Base-by-base conservation (phyloP, 2,888 invertebrate genomes). In the Melitaea athalia region DNA sequence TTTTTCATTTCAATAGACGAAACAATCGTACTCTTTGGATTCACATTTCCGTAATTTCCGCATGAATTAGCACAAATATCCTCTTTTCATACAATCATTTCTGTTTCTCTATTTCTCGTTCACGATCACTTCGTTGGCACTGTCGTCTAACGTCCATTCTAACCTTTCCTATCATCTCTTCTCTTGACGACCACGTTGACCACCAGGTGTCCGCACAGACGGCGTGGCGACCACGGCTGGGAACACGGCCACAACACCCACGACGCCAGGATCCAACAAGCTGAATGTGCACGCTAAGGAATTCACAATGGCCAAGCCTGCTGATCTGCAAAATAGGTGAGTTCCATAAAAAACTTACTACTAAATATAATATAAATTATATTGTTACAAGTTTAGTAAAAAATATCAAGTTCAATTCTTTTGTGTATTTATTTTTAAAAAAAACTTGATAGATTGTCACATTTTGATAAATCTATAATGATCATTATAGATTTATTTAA, bases 251-350 rank as follows among this genome's bases (percentile, higher is more conserved):
- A 77, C 83, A 71, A 71, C 79, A 0, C 83, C 81, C 57, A 85
- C 76, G 76, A 66, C 84, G 15, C 69, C 81, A 74, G 75, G 82
- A 65, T 71, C 89, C 79, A 95, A 95, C 85, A 95, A 95, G 89
- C 93, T 97, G 78, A 97, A 97, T 88, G 97, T 97, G 75, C 96
- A 97, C 92, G 97, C 97, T 71, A 97, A 97, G 93, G 97, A 97
- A 93, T 97, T 98, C 92, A 96, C 96, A 80, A 96, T 97, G 96
- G 95, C 94, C 85, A 95, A 94, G 89, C 94, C 94, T 55, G 85
- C 93, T 81, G 92, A 93, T 79, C 86, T 89, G 76, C 90, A 93
- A 76, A 88, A 85, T 87, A 88, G 92, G 92, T 92, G 78, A 91
- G 91, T 81, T 67, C 49, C 24, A 24, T 3, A 24, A 24, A 24